These are phyloP conservation scores for Cheilosia variabilis DNA, from an alignment of 2,888 invertebrate genomes.

Conservation along the genomic window DNA sequence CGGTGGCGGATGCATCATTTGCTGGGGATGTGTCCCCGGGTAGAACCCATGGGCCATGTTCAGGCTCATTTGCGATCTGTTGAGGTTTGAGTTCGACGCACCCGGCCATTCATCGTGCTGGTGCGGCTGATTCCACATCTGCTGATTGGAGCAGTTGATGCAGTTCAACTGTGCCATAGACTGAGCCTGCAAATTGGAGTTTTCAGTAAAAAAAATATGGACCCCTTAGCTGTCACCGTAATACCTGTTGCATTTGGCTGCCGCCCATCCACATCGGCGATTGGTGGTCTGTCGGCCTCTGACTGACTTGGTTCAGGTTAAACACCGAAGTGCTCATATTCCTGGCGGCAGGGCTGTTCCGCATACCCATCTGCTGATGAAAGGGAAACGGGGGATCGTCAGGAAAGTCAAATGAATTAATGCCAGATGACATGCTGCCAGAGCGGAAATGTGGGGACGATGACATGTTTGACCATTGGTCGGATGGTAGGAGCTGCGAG, in stretches of 20 bases:
- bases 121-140: constrained; percentile 79
- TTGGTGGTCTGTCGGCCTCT: constrained; percentile 76
- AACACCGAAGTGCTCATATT: constrained; percentile 85
- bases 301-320: constrained; percentile 84
- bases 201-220: neutral
- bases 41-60: constrained; percentile 84
- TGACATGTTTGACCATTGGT: constrained; percentile 83
- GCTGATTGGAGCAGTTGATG: constrained; percentile 85
- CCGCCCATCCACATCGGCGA: constrained; percentile 77
- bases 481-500: constrained; percentile 78
- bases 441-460: constrained; percentile 83
- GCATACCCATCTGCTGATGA: constrained; percentile 76
- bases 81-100: constrained; percentile 80
- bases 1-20: constrained; percentile 84
- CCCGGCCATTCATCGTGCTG: constrained; percentile 79
- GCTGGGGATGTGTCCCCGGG: constrained; percentile 76
- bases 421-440: constrained; percentile 83
- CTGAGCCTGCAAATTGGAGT: constrained; percentile 85
- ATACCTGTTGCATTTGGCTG: constrained; percentile 86
- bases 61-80: constrained; percentile 86
- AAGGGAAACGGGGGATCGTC: constrained; percentile 82
- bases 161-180: constrained; percentile 89
- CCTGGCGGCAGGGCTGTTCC: constrained; percentile 76
- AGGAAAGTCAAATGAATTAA: constrained; percentile 83
- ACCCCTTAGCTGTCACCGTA: neutral